Evolutionary conservation across 2,797 vertebrate species (phyloP).

Genomic region (Molossus alvarezi): DNA sequence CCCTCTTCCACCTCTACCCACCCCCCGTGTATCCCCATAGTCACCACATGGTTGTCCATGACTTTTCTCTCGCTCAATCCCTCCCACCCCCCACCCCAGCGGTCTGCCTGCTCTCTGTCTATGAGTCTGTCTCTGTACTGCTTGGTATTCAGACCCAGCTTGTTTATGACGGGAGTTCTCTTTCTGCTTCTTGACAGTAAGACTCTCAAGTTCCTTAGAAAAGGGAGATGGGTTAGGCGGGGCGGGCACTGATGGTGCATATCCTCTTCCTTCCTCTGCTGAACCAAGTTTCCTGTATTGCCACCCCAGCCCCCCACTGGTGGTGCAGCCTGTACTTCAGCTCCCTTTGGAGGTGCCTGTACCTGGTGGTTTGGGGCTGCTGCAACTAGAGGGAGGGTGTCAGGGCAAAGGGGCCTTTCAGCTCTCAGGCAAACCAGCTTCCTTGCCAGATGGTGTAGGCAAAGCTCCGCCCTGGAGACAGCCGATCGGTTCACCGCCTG

Average conservation of each 20-base stretch:
- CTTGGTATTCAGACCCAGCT: too few relatives aligned
- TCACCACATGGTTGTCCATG: too few relatives aligned
- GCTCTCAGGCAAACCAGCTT: background rate
- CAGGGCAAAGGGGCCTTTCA: background rate
- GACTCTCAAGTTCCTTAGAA: background rate
- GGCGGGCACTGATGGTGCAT: too few relatives aligned
- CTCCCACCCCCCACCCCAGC: too few relatives aligned
- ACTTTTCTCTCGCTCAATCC: too few relatives aligned
- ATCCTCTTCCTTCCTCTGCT: background rate
- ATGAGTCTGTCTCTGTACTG: too few relatives aligned
- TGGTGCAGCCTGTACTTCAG: background rate
- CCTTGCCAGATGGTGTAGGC: background rate
- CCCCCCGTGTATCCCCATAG: too few relatives aligned
- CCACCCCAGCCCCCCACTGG: background rate
- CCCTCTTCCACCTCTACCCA: too few relatives aligned
- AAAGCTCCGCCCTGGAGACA: background rate
- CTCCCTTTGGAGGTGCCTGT: accelerated
- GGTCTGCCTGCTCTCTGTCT: too few relatives aligned
- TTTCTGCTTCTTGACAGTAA: background rate
- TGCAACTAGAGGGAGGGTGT: accelerated
- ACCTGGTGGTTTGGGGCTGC: background rate
- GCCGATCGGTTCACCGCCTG: background rate
- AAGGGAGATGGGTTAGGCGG: background rate
- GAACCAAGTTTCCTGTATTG: background rate
- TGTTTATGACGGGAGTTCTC: background rate